These are phyloP conservation scores for Pandemis cinnamomeana DNA, from an alignment of 2,888 invertebrate species.

Conservation along the genomic window DNA sequence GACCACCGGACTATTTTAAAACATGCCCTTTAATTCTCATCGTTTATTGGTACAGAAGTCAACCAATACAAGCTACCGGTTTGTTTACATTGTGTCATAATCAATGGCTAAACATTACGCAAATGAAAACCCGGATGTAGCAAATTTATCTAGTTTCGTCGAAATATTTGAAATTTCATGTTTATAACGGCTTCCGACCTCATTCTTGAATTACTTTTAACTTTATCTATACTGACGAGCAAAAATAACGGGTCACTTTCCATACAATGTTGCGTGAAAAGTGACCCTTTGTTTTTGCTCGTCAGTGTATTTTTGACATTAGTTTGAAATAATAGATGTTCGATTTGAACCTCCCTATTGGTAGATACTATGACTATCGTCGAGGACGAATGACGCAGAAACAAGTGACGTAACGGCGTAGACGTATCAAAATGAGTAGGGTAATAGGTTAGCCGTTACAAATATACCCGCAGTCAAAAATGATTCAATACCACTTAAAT, in stretches of 20 bases:
- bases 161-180: background rate
- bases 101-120: background rate
- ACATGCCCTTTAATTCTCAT: constrained; percentile 29
- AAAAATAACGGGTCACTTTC: too few species aligned
- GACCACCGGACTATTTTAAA: constrained; percentile 24
- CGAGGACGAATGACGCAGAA: background rate
- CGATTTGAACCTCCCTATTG: background rate
- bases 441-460: background rate
- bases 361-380: background rate
- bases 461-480: background rate
- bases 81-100: constrained; percentile 6
- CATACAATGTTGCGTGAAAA: too few species aligned
- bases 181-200: background rate
- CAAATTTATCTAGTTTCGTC: background rate
- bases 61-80: constrained; percentile 20
- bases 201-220: background rate
- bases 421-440: background rate
- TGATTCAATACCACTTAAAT: background rate
- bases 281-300: too few species aligned
- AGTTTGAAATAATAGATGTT: background rate
- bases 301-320: background rate
- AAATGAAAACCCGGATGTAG: background rate
- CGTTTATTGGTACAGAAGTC: constrained; percentile 22
- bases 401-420: background rate
- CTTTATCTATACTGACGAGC: background rate